Evolutionary conservation across 2,797 vertebrate genomes (phyloP), one percentile per base, ranked within the genome.

Genomic region (Urosaurus nigricauda): DNA sequence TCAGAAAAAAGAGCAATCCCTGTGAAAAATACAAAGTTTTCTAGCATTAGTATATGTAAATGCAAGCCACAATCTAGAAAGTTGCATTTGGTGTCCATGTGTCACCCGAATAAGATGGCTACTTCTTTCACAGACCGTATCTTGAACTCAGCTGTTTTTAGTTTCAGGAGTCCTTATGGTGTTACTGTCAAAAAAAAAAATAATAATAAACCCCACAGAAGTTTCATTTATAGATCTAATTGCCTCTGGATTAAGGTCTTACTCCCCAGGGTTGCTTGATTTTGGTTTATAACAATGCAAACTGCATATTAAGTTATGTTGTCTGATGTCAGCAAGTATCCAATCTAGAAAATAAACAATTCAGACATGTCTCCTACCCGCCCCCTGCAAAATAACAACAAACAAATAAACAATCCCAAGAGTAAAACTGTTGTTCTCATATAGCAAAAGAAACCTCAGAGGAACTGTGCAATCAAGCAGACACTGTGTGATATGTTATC

Each of bases 391-490:
- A 63, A 13, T 14, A 14, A 14, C 63, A 43, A n/a, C 26, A n/a
- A 68, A n/a, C 9, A 37, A 68, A n/a, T 5, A 17, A 65, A 26
- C 43, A 68, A 43, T 68, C 65, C 14, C 40, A 68, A 68, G 43
- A 83, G 47, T 68, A 83, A 83, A 84, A 73, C 8, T 26, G 35
- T 53, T 26, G 68, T 73, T 84, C 40, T n/a, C 60, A 88, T 53
- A 79, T 63, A 79, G 5, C 58, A 90, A 85, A 70, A 12, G 2
- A 86, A 89, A 83, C 0, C 5, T 80, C 65, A 13, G 32, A 53
- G 24, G 73, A 70, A 84, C 26, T 24, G 86, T 19, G 43, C n/a
- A 90, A 90, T 60, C 24, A 77, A 91, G 90, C 19, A 63, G 73
- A 71, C 47, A 75, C 60, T 0, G 0, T 16, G 3, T 73, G 11